Percentiles rank a stretch among this genome's conserved stretches.
These are phyloP conservation scores for Ylistrum balloti DNA, from an alignment of 1,140 invertebrate species.

Conservation along the genomic window DNA sequence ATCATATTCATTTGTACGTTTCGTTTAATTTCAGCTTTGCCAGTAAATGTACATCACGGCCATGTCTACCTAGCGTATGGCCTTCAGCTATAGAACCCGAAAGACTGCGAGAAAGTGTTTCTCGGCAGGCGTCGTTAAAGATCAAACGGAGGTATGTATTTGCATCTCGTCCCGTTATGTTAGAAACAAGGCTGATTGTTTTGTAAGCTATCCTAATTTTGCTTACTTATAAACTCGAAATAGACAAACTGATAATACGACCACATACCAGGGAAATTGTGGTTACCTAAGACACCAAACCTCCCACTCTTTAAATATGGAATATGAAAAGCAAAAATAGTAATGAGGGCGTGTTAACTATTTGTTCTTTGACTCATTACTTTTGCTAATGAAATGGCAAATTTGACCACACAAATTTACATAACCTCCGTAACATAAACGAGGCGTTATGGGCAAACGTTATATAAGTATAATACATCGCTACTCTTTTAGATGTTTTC, in stretches of 20 bases:
- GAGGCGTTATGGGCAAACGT: not conserved
- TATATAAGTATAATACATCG: not conserved
- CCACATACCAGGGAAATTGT: not conserved
- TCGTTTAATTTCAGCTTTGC: conserved; percentile 68
- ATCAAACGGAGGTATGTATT: conserved; percentile 64
- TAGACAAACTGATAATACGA: no score
- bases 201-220: no score
- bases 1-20: no score
- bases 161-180: no score
- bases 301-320: not conserved
- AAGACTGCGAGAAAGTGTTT: conserved; percentile 63
- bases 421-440: not conserved
- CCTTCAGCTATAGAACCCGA: conserved; percentile 67
- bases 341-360: not conserved
- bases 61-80: conserved; percentile 67
- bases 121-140: conserved; percentile 66
- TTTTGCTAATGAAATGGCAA: not conserved
- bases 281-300: not conserved
- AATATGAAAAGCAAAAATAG: not conserved
- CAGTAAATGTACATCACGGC: conserved; percentile 63
- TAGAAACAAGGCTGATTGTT: no score
- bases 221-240: no score
- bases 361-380: conserved; percentile 9
- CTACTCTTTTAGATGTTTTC: not conserved
- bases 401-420: not conserved